Percentiles rank a stretch among this genome's conserved stretches.
phyloP scores from a whole-genome alignment of 2,113 vertebrate genomes.

The Platysternon megacephalum region DNA sequence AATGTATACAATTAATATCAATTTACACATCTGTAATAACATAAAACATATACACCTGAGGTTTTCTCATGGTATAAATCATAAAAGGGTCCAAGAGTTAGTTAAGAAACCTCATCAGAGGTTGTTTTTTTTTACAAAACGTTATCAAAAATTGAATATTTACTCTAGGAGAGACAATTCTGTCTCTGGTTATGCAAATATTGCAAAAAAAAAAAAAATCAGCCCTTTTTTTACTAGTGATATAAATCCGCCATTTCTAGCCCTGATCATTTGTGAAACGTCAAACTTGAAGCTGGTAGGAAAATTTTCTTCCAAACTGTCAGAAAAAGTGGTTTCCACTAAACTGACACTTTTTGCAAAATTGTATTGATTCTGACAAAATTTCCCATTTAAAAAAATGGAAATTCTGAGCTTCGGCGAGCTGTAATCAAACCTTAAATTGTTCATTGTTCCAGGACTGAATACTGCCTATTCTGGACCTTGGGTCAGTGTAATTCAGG shows the following conservation, averaged over 20 bases:
- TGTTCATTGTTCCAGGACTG: neutral
- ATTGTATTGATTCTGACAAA: neutral
- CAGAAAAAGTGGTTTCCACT: neutral
- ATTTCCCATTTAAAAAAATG: neutral
- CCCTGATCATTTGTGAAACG: neutral
- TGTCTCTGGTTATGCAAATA: too few relatives aligned
- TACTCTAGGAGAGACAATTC: neutral
- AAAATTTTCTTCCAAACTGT: neutral
- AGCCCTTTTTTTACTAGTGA: too few relatives aligned
- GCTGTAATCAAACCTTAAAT: neutral
- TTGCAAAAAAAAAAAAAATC: neutral
- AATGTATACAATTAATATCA: slow-evolving; percentile 61
- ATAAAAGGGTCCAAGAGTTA: slow-evolving; percentile 34
- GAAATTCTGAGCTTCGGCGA: too few relatives aligned
- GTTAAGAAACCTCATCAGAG: slow-evolving; percentile 51
- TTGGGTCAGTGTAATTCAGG: neutral
- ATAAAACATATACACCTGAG: slow-evolving; percentile 42
- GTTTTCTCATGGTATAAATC: slow-evolving; percentile 57
- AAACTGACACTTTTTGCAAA: neutral
- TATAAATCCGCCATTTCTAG: neutral
- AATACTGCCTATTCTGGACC: neutral
- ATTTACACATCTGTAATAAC: slow-evolving; percentile 61
- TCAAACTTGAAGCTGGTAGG: neutral
- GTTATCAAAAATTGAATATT: slow-evolving; percentile 31
- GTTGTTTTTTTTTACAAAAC: slow-evolving; percentile 53